phyloP scores from a whole-genome alignment of 2,888 invertebrate genomes.

The Orchestes rusci region DNA sequence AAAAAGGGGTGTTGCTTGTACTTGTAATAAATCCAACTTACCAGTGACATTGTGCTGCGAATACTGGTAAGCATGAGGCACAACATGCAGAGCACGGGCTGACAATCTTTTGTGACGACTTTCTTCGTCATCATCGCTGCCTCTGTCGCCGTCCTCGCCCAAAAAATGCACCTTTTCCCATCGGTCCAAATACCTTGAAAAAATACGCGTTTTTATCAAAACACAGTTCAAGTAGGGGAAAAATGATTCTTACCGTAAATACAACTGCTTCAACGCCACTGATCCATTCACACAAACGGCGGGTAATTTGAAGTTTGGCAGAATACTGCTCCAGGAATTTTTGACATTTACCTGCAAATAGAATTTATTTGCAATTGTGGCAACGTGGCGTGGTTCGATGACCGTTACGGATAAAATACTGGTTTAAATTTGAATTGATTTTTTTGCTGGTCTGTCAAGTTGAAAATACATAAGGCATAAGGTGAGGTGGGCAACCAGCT shows the following conservation, averaged over 20 bases:
- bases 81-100: slow-evolving; percentile 55
- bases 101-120: slow-evolving; percentile 64
- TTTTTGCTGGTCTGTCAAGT: no score
- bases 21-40: no score
- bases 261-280: slow-evolving; percentile 76
- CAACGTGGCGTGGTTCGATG: no score
- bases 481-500: no score
- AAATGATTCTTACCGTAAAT: slow-evolving; percentile 56
- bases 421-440: no score
- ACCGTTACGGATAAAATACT: no score
- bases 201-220: slow-evolving; percentile 4
- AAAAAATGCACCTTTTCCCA: slow-evolving; percentile 87
- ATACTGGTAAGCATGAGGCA: slow-evolving; percentile 71
- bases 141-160: slow-evolving; percentile 79
- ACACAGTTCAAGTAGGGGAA: no score
- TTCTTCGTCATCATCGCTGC: slow-evolving; percentile 70
- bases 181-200: slow-evolving; percentile 62
- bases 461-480: no score
- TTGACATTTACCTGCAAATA: slow-evolving; percentile 78
- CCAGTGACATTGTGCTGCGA: slow-evolving; percentile 68
- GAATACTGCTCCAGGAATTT: slow-evolving; percentile 80
- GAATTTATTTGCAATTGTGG: no score
- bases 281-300: slow-evolving; percentile 84
- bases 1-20: no score
- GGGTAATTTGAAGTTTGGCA: slow-evolving; percentile 69